Evolutionary conservation across 2,888 invertebrate species (phyloP).

Genomic region (Eudasyphora cyanicolor): DNA sequence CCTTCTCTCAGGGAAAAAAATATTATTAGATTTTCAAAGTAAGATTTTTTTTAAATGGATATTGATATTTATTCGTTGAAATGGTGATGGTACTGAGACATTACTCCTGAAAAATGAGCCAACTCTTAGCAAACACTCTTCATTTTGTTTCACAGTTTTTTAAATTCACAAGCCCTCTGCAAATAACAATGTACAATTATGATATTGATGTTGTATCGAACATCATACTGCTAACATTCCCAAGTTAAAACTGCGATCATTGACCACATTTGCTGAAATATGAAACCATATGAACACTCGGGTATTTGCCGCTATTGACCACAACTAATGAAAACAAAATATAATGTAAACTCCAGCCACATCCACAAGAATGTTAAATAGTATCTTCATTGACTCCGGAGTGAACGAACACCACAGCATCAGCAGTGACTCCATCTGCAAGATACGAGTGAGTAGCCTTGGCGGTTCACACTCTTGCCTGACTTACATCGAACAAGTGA

Average conservation of each 20-base stretch:
- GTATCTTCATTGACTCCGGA: conserved; percentile 2
- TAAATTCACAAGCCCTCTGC: too few species aligned
- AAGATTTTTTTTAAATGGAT: too few species aligned
- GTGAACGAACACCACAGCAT: not conserved
- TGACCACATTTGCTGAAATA: conserved; percentile 26
- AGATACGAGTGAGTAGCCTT: not conserved
- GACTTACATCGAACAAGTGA: conserved; percentile 57
- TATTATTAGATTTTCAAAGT: too few species aligned
- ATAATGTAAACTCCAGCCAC: conserved; percentile 33
- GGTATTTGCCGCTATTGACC: not conserved
- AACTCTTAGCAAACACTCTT: too few species aligned
- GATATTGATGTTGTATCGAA: not conserved
- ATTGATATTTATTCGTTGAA: too few species aligned
- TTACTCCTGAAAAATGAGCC: too few species aligned
- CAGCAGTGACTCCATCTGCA: not conserved
- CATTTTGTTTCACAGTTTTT: too few species aligned
- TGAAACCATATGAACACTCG: not conserved
- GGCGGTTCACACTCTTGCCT: not conserved
- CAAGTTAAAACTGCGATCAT: not conserved
- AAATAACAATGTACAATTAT: too few species aligned
- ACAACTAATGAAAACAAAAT: conserved; percentile 2
- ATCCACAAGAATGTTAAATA: conserved; percentile 55
- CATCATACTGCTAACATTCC: not conserved
- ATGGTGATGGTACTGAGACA: too few species aligned
- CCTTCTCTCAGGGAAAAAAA: too few species aligned